These are phyloP conservation scores for Phocoena phocoena DNA, from an alignment of 2,113 vertebrate genomes.

Conservation along the genomic window DNA sequence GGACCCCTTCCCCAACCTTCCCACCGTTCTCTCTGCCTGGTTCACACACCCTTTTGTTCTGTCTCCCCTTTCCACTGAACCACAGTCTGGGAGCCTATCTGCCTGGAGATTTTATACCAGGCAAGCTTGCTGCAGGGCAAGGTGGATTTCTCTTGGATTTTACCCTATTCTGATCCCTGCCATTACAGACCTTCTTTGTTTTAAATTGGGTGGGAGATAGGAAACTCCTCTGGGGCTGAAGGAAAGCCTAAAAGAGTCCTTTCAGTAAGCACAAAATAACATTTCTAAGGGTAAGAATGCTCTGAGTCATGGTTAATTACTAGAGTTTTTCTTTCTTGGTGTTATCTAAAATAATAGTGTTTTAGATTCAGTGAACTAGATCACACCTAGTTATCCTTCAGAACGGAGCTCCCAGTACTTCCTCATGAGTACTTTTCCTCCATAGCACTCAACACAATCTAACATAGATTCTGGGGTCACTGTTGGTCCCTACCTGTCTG, in stretches of 20 bases:
- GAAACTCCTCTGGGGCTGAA: neutral
- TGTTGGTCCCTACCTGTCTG: neutral
- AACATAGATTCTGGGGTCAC: neutral
- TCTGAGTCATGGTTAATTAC: neutral
- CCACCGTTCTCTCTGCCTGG: neutral
- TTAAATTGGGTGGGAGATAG: neutral
- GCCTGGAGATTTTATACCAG: neutral
- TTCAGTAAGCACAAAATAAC: neutral
- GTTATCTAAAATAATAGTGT: conserved; percentile 18
- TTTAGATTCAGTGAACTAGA: neutral
- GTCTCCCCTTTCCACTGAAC: neutral
- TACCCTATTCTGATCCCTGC: neutral
- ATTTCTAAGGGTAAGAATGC: neutral
- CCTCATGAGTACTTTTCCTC: neutral
- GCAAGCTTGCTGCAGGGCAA: neutral
- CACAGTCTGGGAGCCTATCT: neutral
- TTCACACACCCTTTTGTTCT: neutral
- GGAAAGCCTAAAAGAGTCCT: neutral
- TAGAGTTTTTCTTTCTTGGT: neutral
- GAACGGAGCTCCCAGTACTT: neutral
- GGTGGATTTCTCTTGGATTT: neutral
- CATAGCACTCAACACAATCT: neutral
- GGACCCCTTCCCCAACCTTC: neutral
- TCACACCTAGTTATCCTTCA: neutral
- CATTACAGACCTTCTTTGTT: neutral